Evolutionary conservation across 2,797 vertebrate genomes (phyloP), one percentile per base, ranked within the genome.

Genomic region (Spinus olivaceus): DNA sequence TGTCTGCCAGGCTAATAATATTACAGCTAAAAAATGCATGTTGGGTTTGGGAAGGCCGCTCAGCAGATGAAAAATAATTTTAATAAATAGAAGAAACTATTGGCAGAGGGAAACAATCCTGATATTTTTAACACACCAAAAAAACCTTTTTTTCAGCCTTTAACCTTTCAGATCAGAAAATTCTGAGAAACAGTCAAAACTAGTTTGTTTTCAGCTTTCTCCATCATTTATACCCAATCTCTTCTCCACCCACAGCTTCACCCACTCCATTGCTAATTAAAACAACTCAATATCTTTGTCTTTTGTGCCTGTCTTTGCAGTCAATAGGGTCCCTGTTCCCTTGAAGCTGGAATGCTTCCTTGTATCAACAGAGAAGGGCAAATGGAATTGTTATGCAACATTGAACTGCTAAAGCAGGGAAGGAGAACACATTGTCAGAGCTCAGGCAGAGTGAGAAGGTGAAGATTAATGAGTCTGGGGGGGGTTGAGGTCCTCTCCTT

Each of bases 261-360:
- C 95, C 92, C 90, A 94, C 94, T 87, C 90, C 54, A 82, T 4
- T 95, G 88, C 90, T 96, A 96, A 95, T 94, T 94, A 97, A 97
- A 95, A 81, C 80, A 88, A 64, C 82, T 92, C 92, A 73, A 8
- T 90, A 88, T 88, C 85, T 91, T 81, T 91, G 73, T 88, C 37
- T 96, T 85, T 88, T 83, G 79, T 60, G 86, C 12, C 2, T 64
- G 49, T 53, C 70, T 72, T 56, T 54, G 53, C 73, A 81, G 61
- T 65, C 5, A 0, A 83, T 22, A 64, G 59, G 82, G 59, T 79
- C 82, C 44, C 30, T 4, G 8, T 70, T 92, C 59, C 53, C 53
- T 42, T 56, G 39, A 66, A 81, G 80, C 51, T 53, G 70, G 63
- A 81, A 76, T 1, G 1, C 11, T 92, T 86, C 73, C 76, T 66